Evolutionary conservation across 1,140 invertebrate genomes (phyloP), one percentile per base, ranked within the genome.

Genomic region (Anastrepha obliqua): DNA sequence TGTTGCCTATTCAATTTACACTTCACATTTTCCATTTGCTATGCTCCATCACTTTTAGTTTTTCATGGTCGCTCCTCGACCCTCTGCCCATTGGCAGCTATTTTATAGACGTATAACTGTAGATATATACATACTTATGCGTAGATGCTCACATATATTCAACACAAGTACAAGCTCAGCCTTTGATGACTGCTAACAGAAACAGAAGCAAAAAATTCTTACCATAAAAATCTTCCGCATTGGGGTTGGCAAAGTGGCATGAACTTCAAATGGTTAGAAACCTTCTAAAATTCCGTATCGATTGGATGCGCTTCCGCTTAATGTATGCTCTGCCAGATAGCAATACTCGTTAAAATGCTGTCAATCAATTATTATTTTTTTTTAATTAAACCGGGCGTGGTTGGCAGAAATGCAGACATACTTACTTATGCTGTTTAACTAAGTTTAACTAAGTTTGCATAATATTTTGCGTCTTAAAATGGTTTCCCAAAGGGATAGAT

Each of bases 271-370:
- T 64, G 62, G n/a, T 64, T 20, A 64, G 4, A 64, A 64, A n/a
- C 5, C 62, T 64, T 64, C 20, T 7, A 64, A 13, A 17, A 64
- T 58, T 7, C 55, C 7, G 13, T 58, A 13, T 58, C 13, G 7
- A 58, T 13, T 58, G 55, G 55, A 7, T 58, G 55, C 7, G 3
- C 65, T 42, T 42, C 11, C 11, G 65, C 8, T 67, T 39, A 67
- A 67, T 67, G 13, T 42, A 67, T 67, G 29, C 29, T 42, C 29
- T 0, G 11, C 20, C 65, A 39, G 65, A 42, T 67, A 20, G 65
- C 65, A 67, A 67, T 67, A 13, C 65, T 67, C 65, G 65, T 67
- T 42, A 67, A 67, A 67, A 67, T 13, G 65, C 65, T 67, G 65
- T 67, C 65, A 42, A 67, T 67, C 65, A 67, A 67, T 67, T 67